Base-by-base conservation (phyloP, 2,888 invertebrate species). In the Gerris lacustris region DNA sequence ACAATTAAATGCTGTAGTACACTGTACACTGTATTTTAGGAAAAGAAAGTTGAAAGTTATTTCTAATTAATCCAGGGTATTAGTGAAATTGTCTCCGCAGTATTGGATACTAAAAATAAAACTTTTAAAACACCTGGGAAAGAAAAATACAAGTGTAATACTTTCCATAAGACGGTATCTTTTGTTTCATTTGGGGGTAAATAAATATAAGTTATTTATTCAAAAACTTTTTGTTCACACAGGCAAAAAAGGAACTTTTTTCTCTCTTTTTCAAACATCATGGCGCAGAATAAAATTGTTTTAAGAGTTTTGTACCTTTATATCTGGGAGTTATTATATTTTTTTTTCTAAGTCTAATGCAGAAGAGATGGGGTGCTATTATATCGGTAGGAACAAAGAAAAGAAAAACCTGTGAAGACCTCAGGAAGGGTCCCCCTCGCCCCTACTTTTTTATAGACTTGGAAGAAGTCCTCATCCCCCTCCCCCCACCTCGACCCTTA, bases 331-430 rank as follows among this genome's bases (percentile, higher is more conserved):
- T 55, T 31, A 31, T 31, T 31, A 31, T 31, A 2, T 31, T 31
- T 31, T 31, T 55, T 55, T 55, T 55, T 55, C 55, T 55, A 15
- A 2, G 15, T 55, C 55, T 55, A 55, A 55, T 15, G 55, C 15
- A 11, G 55, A 55, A 31, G 31, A 31, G 31, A 31, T 9, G 55
- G 55, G 55, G 55, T 55, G 55, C 55, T 55, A 55, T 55, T 55
- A 55, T 55, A 55, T 55, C 64, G 17, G 18, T n/a, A 18, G 64
- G 64, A 31, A 64, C 64, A 64, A 64, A 64, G 64, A 64, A 64
- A 64, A 31, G 31, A 64, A 64, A 64, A 64, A 64, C 64, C 17
- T 18, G 64, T 7, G 64, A 64, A 9, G 64, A n/a, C 15, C 7
- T 17, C 18, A 64, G 64, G 64, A 64, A 64, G 17, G 64, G 64